Percentiles rank a stretch among this genome's conserved stretches.
These are phyloP conservation scores for Anabacerthia variegaticeps DNA, from an alignment of 2,797 vertebrate genomes.

Conservation along the genomic window DNA sequence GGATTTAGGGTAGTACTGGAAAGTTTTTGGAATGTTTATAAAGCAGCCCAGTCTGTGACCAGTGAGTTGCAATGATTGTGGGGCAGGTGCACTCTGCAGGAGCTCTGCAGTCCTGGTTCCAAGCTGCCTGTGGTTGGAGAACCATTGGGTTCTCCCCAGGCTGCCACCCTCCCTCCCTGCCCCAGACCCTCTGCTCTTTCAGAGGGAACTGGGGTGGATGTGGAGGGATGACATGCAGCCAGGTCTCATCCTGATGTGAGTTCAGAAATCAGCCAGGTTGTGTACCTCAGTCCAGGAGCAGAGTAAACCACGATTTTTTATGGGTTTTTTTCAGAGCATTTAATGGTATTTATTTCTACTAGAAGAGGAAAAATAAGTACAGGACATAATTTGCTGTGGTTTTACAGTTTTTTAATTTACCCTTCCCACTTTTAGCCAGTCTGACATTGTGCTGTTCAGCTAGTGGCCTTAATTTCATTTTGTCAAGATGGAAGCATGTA, in stretches of 20 bases:
- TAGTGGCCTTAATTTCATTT: neutral
- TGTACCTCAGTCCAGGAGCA: neutral
- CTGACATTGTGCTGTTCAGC: neutral
- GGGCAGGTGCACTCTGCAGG: neutral
- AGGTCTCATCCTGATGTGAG: neutral
- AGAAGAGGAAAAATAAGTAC: neutral
- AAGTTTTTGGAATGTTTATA: neutral
- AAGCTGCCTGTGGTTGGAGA: neutral
- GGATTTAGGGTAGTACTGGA: neutral
- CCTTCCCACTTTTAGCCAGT: neutral
- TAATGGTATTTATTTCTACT: neutral
- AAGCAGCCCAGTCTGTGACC: neutral
- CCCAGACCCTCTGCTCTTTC: accelerated
- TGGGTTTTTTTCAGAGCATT: neutral
- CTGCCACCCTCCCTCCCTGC: neutral
- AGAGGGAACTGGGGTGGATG: neutral
- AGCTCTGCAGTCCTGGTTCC: neutral
- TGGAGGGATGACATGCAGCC: accelerated
- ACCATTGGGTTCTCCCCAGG: neutral
- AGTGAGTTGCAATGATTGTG: neutral
- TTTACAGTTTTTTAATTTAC: neutral
- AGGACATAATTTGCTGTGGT: neutral
- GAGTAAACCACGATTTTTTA: neutral
- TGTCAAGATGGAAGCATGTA: neutral
- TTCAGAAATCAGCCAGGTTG: neutral